Evolutionary conservation across 2,888 invertebrate genomes (phyloP).

Genomic region (Suillia variegata): DNA sequence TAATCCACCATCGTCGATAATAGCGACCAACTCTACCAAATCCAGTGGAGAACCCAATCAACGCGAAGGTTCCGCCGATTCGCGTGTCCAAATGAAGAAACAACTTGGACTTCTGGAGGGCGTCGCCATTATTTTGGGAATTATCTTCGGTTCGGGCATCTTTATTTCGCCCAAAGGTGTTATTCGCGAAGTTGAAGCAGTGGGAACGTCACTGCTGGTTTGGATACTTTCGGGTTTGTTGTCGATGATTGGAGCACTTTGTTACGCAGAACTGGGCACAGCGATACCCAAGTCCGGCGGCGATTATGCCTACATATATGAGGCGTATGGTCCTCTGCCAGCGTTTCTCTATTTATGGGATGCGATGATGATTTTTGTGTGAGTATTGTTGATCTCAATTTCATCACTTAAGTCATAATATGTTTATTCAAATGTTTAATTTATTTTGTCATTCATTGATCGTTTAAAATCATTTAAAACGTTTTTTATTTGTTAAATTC

Average conservation of each 20-base stretch:
- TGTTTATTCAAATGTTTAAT: too few species aligned
- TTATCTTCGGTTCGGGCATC: constrained; percentile 94
- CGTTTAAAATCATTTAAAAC: too few species aligned
- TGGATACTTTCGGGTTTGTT: constrained; percentile 89
- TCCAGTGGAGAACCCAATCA: constrained; percentile 14
- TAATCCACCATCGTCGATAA: constrained; percentile 33
- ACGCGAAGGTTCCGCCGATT: constrained; percentile 45
- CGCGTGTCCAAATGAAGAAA: constrained; percentile 79
- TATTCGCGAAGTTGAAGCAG: constrained; percentile 85
- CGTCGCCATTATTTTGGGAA: constrained; percentile 91
- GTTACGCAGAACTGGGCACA: constrained; percentile 92
- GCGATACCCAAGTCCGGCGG: constrained; percentile 90
- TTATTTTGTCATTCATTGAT: too few species aligned
- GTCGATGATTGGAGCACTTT: constrained; percentile 92
- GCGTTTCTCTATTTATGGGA: constrained; percentile 97
- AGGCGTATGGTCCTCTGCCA: constrained; percentile 89
- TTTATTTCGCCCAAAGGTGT: constrained; percentile 97
- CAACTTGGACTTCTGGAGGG: constrained; percentile 89
- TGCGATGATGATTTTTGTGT: constrained; percentile 96
- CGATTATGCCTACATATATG: constrained; percentile 94
- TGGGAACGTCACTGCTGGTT: constrained; percentile 83
- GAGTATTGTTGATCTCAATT: constrained; percentile 62
- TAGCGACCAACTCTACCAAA: constrained; percentile 11
- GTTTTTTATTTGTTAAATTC: too few species aligned
- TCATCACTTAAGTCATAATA: not conserved